A percentile compares a stretch with the other conserved stretches of the same genome.
These are phyloP conservation scores for Dinomys branickii DNA, from an alignment of 2,113 vertebrate genomes.

Conservation along the genomic window DNA sequence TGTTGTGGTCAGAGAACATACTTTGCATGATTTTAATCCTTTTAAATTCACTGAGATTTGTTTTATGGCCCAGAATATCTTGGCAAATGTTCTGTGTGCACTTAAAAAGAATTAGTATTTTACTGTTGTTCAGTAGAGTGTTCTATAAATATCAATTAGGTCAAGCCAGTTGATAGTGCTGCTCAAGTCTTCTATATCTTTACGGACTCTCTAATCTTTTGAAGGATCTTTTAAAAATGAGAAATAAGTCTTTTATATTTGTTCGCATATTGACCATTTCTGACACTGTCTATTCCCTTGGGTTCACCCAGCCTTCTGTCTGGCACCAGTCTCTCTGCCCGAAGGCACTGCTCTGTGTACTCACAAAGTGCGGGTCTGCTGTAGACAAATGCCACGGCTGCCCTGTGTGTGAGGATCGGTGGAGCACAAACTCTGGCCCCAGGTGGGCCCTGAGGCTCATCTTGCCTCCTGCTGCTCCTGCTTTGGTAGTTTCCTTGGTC, in stretches of 20 bases:
- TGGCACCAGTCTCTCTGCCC: neutral
- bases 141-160: conserved; percentile 14
- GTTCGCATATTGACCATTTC: neutral
- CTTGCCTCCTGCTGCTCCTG: neutral
- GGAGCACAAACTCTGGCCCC: neutral
- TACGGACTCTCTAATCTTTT: neutral
- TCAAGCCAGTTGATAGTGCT: neutral
- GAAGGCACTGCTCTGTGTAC: fast-evolving
- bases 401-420: fast-evolving
- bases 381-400: too few species aligned
- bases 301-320: neutral
- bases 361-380: neutral
- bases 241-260: neutral
- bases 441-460: fast-evolving
- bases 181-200: neutral
- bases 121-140: neutral
- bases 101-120: conserved; percentile 38
- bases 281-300: neutral
- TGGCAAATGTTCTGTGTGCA: conserved; percentile 28
- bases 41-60: conserved; percentile 58
- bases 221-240: neutral
- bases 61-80: conserved; percentile 43
- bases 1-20: conserved; percentile 29
- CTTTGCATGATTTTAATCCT: conserved; percentile 49
- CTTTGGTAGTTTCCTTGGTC: neutral